Percentiles rank a stretch among this genome's conserved stretches.
Conservation (phyloP, 2,888 invertebrate genomes). For the Campaea margaritaria region DNA sequence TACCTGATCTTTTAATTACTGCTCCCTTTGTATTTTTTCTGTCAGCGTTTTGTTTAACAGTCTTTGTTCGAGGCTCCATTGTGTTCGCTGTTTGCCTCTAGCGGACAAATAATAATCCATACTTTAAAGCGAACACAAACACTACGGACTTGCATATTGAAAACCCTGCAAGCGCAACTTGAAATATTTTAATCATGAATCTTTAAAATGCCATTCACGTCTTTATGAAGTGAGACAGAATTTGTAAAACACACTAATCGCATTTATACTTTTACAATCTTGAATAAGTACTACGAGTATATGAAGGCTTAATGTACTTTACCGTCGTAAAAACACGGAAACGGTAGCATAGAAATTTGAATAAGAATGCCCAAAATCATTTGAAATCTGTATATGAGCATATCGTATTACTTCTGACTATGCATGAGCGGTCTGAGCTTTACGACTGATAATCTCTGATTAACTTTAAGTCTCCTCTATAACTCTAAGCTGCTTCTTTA, state of each 20-base stretch:
- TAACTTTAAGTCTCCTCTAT: neutral
- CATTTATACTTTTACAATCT: constrained; percentile 20
- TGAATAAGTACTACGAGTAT: constrained; percentile 15
- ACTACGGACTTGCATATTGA: neutral
- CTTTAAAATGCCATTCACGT: neutral
- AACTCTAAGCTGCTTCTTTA: neutral
- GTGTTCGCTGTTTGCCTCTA: constrained; percentile 38
- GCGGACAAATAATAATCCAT: constrained; percentile 34
- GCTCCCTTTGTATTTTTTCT: constrained; percentile 54
- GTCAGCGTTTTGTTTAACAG: constrained; percentile 51
- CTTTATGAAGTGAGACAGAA: constrained; percentile 30
- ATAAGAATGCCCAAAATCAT: constrained; percentile 29
- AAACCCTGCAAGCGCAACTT: constrained; percentile 1
- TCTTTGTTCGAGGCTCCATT: constrained; percentile 45
- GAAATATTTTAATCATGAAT: constrained; percentile 1
- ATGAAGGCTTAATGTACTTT: constrained; percentile 21
- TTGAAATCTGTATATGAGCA: constrained; percentile 11
- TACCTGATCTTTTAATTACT: constrained; percentile 74
- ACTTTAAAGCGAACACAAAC: constrained; percentile 15
- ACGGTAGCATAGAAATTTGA: constrained; percentile 28
- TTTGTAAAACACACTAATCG: constrained; percentile 22
- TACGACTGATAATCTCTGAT: constrained; percentile 7
- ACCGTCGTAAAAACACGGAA: constrained; percentile 30
- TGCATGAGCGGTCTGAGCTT: neutral
- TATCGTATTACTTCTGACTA: constrained; percentile 8